phyloP scores from a whole-genome alignment of 1,140 invertebrate species.

The Zophobas atratus region DNA sequence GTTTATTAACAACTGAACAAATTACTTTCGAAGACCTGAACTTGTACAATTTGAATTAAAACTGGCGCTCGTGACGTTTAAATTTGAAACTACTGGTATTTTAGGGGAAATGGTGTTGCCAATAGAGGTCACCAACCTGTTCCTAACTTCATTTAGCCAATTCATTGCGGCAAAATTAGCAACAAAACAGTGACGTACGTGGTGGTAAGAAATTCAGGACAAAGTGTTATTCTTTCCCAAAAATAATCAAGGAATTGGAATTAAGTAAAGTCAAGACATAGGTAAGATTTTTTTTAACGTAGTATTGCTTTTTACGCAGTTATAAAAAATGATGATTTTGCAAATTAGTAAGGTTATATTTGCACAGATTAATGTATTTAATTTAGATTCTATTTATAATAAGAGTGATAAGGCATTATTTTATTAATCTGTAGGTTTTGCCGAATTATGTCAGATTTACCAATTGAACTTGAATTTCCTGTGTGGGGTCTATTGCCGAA shows the following conservation, averaged over 20 bases:
- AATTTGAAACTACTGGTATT: not conserved
- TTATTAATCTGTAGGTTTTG: slow-evolving; percentile 15
- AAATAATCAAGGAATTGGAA: not conserved
- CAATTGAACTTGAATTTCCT: slow-evolving; percentile 82
- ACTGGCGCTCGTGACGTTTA: too few species aligned
- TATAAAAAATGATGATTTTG: not conserved
- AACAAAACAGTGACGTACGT: slow-evolving; percentile 38
- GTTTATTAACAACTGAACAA: too few species aligned
- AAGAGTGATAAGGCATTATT: slow-evolving; percentile 30
- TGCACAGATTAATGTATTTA: not conserved
- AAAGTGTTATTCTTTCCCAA: not conserved
- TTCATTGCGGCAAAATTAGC: slow-evolving; percentile 24
- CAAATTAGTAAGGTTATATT: slow-evolving; percentile 13
- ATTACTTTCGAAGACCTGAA: too few species aligned
- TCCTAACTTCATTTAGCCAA: not conserved
- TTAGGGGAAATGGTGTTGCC: not conserved
- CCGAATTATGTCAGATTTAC: slow-evolving; percentile 46
- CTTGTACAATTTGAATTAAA: too few species aligned
- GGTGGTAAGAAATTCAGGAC: slow-evolving; percentile 4
- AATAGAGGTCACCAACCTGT: not conserved
- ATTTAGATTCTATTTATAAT: slow-evolving; percentile 14
- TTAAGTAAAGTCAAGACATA: not conserved
- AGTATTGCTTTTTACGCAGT: not conserved
- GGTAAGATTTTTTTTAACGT: not conserved
- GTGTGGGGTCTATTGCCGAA: slow-evolving; percentile 91